phyloP scores from a whole-genome alignment of 1,140 invertebrate species.

The Trinorchestia longiramus region DNA sequence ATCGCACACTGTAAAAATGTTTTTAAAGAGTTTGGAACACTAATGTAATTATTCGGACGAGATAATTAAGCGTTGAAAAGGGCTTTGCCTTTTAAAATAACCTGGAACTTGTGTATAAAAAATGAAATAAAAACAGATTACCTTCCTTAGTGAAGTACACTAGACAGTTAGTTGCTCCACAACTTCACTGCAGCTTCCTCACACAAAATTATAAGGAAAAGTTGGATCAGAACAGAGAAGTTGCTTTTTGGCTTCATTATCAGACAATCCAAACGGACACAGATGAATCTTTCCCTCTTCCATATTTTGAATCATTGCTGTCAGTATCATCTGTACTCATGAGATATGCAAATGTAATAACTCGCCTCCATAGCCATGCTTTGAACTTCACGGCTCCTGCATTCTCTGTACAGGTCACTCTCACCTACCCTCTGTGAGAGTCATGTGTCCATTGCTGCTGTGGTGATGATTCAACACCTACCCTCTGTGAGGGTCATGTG shows the following conservation, averaged over 20 bases:
- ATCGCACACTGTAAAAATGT: too few relatives aligned
- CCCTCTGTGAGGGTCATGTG: not conserved
- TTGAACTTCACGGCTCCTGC: not conserved
- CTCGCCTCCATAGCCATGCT: slow-evolving; percentile 7
- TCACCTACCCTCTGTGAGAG: too few relatives aligned
- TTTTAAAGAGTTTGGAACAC: too few relatives aligned
- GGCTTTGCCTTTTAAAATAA: not conserved
- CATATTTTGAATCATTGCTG: not conserved
- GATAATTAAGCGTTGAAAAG: not conserved
- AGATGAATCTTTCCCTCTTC: not conserved
- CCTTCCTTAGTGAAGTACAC: not conserved
- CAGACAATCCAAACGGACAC: not conserved
- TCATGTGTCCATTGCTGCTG: too few relatives aligned
- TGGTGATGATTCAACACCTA: not conserved
- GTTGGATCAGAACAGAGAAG: not conserved
- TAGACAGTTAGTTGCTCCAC: not conserved
- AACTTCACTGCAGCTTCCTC: not conserved
- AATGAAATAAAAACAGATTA: not conserved
- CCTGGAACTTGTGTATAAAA: not conserved
- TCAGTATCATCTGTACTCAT: slow-evolving; percentile 49
- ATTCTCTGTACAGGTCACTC: not conserved
- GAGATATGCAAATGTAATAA: slow-evolving; percentile 53
- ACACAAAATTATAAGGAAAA: not conserved
- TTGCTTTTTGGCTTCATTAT: not conserved
- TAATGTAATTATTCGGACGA: too few relatives aligned